Evolutionary conservation across 2,797 vertebrate species (phyloP), one percentile per base, ranked within the genome.

Genomic region (Phalloptychus januarius): DNA sequence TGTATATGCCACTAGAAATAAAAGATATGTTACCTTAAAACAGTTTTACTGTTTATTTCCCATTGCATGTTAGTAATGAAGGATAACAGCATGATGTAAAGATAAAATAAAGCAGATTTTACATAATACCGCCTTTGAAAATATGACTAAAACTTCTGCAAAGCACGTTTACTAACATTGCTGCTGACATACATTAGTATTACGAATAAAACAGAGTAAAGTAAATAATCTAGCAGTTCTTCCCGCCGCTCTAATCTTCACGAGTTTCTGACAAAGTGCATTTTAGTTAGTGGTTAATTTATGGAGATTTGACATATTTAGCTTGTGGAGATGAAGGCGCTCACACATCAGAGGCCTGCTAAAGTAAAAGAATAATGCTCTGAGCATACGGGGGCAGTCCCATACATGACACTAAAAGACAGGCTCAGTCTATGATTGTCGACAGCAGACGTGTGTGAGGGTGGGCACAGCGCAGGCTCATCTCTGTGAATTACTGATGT

Each of bases 221-320:
- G 20, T 50, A 50, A 92, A 93, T 90, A 92, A 94, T 93, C 91
- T 93, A 91, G 85, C 89, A 90, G 87, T 85, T 86, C 74, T 87
- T 91, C 87, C 74, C 76, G 82, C 86, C 75, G 1, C 84, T 92
- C 86, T 93, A 94, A 95, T 95, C 92, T 94, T 91, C 86, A 90
- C 92, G 91, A 93, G 92, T 94, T 88, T 88, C 93, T 93, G 89
- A 94, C 94, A 91, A 95, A 94, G 92, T 95, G 91, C 90, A 93
- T 95, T 91, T 92, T 87, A 94, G 91, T 87, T 85, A 85, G 88
- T 45, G 36, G 83, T 93, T 92, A 92, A 94, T 92, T 89, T 90
- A 90, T 89, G 40, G 79, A 87, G 91, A 91, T 86, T 86, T 89
- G 91, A 92, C 88, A 92, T 86, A 87, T 93, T 91, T 91, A 87